Percentiles rank a stretch among this genome's conserved stretches.
phyloP scores from a whole-genome alignment of 2,797 vertebrate genomes.

The Trachops cirrhosus region DNA sequence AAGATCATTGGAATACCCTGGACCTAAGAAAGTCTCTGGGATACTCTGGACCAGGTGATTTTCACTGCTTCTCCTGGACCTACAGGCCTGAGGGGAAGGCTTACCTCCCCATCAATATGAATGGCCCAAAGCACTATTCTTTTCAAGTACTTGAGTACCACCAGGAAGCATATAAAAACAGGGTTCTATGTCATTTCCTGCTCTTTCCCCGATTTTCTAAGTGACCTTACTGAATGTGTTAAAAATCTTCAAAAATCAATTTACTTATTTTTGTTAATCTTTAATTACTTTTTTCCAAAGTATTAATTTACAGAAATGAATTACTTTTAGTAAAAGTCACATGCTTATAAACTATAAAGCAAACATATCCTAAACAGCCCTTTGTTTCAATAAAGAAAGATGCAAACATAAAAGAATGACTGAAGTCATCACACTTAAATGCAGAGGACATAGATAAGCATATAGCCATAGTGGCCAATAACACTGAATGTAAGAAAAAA shows the following conservation, averaged over 20 bases:
- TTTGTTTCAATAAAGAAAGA: conserved; percentile 29
- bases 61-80: background rate
- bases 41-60: background rate
- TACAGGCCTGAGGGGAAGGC: background rate
- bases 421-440: background rate
- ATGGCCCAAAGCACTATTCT: background rate
- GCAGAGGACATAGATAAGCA: background rate
- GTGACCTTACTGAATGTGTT: conserved; percentile 13
- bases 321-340: background rate
- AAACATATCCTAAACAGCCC: background rate
- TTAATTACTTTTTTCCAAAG: conserved; percentile 54
- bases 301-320: conserved; percentile 32
- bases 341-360: background rate
- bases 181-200: background rate
- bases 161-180: background rate
- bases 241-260: conserved; percentile 30
- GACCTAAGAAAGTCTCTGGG: background rate
- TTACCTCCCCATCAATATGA: background rate
- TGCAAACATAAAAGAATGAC: background rate
- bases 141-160: background rate
- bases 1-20: background rate
- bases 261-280: conserved; percentile 45
- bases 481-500: background rate
- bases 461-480: background rate
- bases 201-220: background rate